phyloP scores from a whole-genome alignment of 1,140 invertebrate genomes.

The Papilio glaucus region DNA sequence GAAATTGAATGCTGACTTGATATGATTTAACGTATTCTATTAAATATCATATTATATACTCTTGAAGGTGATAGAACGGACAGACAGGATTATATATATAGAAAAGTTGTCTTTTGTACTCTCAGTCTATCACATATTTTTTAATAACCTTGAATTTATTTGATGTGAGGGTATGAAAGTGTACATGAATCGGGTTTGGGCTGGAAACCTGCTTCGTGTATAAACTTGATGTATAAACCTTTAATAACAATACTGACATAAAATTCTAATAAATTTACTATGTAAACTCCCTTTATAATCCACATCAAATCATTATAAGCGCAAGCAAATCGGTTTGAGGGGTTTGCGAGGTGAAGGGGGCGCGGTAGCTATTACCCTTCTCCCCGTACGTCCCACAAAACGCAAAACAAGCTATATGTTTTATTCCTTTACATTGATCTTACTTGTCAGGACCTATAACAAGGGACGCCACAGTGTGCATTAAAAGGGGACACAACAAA shows the following conservation, averaged over 20 bases:
- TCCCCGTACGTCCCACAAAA: too few species aligned
- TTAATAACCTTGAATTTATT: neutral
- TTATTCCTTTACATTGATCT: too few species aligned
- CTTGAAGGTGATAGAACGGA: neutral
- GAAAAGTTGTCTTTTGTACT: neutral
- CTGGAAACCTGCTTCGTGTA: neutral
- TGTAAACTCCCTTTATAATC: too few species aligned
- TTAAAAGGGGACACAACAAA: too few species aligned
- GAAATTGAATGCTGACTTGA: neutral
- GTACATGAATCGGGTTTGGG: neutral
- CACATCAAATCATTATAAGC: too few species aligned
- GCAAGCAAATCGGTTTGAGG: too few species aligned
- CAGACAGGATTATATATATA: slow-evolving; percentile 1
- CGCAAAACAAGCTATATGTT: too few species aligned
- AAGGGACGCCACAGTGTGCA: too few species aligned
- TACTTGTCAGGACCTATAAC: too few species aligned
- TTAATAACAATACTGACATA: neutral
- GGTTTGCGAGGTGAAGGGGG: too few species aligned
- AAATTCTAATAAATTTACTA: neutral
- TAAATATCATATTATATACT: neutral
- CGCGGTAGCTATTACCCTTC: too few species aligned
- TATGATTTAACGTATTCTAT: neutral
- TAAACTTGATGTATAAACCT: neutral
- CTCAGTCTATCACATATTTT: neutral
- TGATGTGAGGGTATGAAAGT: neutral